Evolutionary conservation across 2,888 invertebrate genomes (phyloP), one percentile per base, ranked within the genome.

Genomic region (Apodemia zela): DNA sequence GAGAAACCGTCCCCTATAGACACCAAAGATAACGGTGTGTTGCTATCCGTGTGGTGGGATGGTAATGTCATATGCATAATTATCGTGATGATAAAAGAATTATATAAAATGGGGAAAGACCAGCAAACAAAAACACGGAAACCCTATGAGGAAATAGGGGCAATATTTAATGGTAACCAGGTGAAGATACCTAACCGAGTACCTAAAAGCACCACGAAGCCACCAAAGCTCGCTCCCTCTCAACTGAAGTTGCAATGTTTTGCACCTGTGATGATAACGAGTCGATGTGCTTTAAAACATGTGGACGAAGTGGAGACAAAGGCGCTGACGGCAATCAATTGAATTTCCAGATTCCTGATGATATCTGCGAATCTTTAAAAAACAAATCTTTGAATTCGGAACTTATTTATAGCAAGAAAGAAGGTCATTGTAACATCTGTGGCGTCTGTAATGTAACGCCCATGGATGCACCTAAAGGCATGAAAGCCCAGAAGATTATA

Each of bases 141-240:
- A 65, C 87, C 82, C 45, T 94, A 93, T 70, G 94, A 94, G 80
- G 94, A 95, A 82, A 94, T 95, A 51, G 93, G 93, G 0, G 94
- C 94, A 1, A 89, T 92, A 45, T 93, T 94, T 84, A 93, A 94
- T 61, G 94, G 93, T 51, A 95, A 95, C 74, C 93, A 89, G 89
- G 82, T 95, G 17, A 94, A 93, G 68, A 94, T 95, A 94, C 73
- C 89, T 88, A 73, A 62, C 63, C 85, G 94, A 21, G 93, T 95
- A 29, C 94, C 83, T 78, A 94, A 84, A 81, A 94, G 80, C 82
- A 93, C 80, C 69, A 85, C 69, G 71, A 92, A 84, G 71, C 88
- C 79, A 59, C 88, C 82, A 21, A 88, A 80, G 73, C 76, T 83
- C 75, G 90, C 83, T 5, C 81, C 85, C 13, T 89, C 84, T 17